Conservation (phyloP, 1,140 invertebrate genomes). For the Cydia amplana region DNA sequence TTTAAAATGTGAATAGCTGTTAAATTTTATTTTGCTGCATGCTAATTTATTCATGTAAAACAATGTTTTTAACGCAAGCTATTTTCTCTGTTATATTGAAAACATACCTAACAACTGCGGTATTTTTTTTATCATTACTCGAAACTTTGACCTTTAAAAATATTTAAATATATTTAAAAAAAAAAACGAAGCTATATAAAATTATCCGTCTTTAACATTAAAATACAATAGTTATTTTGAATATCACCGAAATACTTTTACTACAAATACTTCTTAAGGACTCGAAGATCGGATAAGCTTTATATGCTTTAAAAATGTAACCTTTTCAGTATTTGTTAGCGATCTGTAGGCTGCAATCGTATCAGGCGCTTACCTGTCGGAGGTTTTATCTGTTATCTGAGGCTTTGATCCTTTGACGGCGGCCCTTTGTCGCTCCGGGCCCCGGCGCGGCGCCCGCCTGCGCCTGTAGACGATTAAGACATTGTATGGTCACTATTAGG, state of each 20-base stretch:
- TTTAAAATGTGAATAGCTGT: too few species aligned
- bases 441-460: constrained; percentile 29
- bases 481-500: constrained; percentile 51
- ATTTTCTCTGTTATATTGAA: too few species aligned
- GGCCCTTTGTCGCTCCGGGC: constrained; percentile 46
- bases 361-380: constrained; percentile 55
- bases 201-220: not conserved
- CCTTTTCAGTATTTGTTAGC: constrained; percentile 49
- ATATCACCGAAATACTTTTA: not conserved
- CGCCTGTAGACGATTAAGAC: constrained; percentile 63
- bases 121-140: too few species aligned
- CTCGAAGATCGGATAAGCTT: constrained; percentile 19
- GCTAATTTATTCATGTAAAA: too few species aligned
- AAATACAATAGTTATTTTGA: not conserved
- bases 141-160: not conserved
- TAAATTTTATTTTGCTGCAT: too few species aligned
- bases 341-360: constrained; percentile 66
- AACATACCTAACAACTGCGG: too few species aligned
- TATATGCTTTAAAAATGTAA: constrained; percentile 38
- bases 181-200: not conserved
- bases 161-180: not conserved
- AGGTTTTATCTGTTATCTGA: constrained; percentile 60
- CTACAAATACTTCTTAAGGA: constrained; percentile 9
- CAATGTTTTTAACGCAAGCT: too few species aligned
- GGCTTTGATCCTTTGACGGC: constrained; percentile 68